A percentile compares a stretch with the other conserved stretches of the same genome.
These are phyloP conservation scores for Notothenia rossii DNA, from an alignment of 2,113 vertebrate species.

Conservation along the genomic window DNA sequence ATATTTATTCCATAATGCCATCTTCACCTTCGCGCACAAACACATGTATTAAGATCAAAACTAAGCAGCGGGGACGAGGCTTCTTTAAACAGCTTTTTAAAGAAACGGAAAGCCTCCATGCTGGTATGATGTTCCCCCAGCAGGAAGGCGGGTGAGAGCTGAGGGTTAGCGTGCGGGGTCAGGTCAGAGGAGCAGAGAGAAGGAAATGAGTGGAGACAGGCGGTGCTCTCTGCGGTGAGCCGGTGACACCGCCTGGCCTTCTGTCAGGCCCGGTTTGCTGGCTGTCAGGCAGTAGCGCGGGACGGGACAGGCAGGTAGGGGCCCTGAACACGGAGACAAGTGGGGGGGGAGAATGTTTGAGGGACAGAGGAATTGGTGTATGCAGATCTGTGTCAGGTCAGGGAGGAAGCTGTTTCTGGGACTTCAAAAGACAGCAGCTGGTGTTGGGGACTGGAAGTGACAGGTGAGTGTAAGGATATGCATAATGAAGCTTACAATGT, in stretches of 20 bases:
- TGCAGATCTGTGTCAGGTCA: constrained; percentile 46
- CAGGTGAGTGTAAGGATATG: background rate
- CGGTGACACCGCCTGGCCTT: constrained; percentile 73
- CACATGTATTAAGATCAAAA: constrained; percentile 13
- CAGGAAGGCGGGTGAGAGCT: constrained; percentile 49
- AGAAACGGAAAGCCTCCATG: constrained; percentile 25
- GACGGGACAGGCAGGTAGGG: constrained; percentile 47
- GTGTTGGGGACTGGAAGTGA: constrained; percentile 1
- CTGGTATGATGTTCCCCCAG: constrained; percentile 35
- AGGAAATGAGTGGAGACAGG: constrained; percentile 80
- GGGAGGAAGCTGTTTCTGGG: constrained; percentile 3
- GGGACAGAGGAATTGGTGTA: constrained; percentile 27
- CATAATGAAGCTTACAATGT: constrained; percentile 6
- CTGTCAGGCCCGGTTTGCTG: constrained; percentile 76
- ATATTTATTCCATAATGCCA: constrained; percentile 18
- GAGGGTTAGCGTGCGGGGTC: constrained; percentile 33
- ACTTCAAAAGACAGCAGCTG: constrained; percentile 18
- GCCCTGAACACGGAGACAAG: constrained; percentile 28
- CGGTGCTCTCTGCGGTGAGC: constrained; percentile 71
- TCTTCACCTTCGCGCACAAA: constrained; percentile 20
- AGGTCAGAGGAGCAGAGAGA: constrained; percentile 59
- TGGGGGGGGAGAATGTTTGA: constrained; percentile 1
- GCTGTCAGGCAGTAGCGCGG: constrained; percentile 67
- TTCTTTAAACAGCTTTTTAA: constrained; percentile 14
- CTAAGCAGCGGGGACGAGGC: background rate